Evolutionary conservation across 2,113 vertebrate species (phyloP), one percentile per base, ranked within the genome.

Genomic region (Thunnus maccoyii): DNA sequence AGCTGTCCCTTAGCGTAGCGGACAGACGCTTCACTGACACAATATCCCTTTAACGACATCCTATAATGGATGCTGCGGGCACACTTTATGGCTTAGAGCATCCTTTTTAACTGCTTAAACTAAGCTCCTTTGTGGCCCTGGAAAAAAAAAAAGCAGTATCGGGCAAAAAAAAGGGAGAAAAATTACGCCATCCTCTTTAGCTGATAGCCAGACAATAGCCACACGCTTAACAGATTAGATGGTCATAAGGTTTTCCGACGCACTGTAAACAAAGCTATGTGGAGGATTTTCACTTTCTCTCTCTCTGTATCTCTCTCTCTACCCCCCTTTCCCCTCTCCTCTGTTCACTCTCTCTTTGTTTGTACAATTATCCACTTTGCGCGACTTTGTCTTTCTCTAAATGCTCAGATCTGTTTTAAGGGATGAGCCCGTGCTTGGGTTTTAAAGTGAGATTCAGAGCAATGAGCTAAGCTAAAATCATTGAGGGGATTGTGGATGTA

Each of bases 41-140:
- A 69, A 71, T 81, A 82, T 82, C 83, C 71, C 76, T 83, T 78
- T 79, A 86, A 88, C 57, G 20, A 78, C 85, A 48, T 60, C 56
- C n/a, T 54, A 82, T 84, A 88, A 88, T 82, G 79, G 84, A 70
- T 1, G 65, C 80, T 76, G 84, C 75, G 60, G 72, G 60, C 79
- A 86, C 92, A 89, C 88, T 92, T 93, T 91, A 72, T 25, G 44
- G 92, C 89, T 93, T 86, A 91, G 25, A 44, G 75, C 65, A 72
- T 78, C 73, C 78, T 86, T 86, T 93, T 88, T 86, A 80, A 88
- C 84, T 83, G 73, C 90, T 93, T 82, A 83, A 50, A 36, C 63
- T 89, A 93, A 93, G 84, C 92, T 88, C 82, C 84, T 93, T 91
- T 91, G 85, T 91, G 86, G 65, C 75, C 2, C 54, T 67, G 57